These are phyloP conservation scores for Amniataba percoides DNA, from an alignment of 2,797 vertebrate genomes.

Conservation along the genomic window DNA sequence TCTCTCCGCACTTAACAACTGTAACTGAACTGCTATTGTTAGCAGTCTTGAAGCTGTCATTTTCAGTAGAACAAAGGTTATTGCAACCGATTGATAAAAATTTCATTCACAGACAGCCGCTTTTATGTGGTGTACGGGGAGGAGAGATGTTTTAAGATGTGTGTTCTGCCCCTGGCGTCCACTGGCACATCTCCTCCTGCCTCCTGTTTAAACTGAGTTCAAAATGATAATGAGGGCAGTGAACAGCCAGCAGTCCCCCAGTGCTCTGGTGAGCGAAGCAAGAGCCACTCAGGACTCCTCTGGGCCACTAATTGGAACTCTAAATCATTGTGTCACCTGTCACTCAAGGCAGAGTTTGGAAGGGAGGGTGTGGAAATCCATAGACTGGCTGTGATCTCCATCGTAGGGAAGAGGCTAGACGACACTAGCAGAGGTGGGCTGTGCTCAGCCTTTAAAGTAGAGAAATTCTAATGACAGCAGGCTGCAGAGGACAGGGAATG, in stretches of 20 bases:
- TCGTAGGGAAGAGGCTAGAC: conserved; percentile 57
- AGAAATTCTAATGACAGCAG: conserved; percentile 74
- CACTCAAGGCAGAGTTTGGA: conserved; percentile 73
- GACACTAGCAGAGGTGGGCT: conserved; percentile 56
- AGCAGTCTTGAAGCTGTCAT: conserved; percentile 84
- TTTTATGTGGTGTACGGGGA: conserved; percentile 80
- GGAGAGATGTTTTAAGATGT: conserved; percentile 81
- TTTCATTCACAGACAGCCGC: conserved; percentile 83
- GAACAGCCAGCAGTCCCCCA: conserved; percentile 85
- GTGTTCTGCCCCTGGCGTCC: conserved; percentile 83
- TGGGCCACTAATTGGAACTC: conserved; percentile 87
- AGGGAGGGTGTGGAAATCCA: conserved; percentile 62
- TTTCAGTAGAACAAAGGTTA: conserved; percentile 87
- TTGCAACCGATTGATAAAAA: conserved; percentile 87
- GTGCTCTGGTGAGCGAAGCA: conserved; percentile 76
- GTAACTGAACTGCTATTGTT: conserved; percentile 85
- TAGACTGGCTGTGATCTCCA: conserved; percentile 73
- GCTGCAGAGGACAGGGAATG: conserved; percentile 67
- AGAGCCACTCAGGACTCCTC: conserved; percentile 77
- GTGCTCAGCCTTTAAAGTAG: conserved; percentile 76
- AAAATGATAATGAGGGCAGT: conserved; percentile 91
- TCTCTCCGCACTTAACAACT: conserved; percentile 63
- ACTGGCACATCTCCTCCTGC: conserved; percentile 81
- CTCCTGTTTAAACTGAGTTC: conserved; percentile 90
- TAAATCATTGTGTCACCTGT: conserved; percentile 89